Evolutionary conservation across 2,888 invertebrate genomes (phyloP), one percentile per base, ranked within the genome.

Genomic region (Ctenicera cuprea): DNA sequence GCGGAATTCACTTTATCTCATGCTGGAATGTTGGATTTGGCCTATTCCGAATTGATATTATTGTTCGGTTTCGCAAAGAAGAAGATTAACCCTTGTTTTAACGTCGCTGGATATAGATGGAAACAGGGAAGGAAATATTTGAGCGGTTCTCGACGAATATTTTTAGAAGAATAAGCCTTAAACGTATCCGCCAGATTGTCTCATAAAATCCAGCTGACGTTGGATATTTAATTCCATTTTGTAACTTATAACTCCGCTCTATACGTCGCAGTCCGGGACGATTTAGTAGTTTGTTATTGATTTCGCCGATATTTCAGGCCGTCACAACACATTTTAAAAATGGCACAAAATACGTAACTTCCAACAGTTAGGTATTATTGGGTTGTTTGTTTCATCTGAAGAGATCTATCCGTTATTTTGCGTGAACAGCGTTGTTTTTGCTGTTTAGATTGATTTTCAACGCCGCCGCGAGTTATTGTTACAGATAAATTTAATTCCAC

Each of bases 361-460:
- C 22, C 45, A 59, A 50, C 59, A 59, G 18, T 45, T 48, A 48
- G 16, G 61, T 12, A 50, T 69, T 54, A 57, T 52, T 61, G 66
- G 66, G 50, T 66, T 71, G 71, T 71, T 71, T 66, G 66, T 66
- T 66, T 59, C 61, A 66, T 45, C 54, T 59, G 50, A 48, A 66
- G 26, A 59, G 57, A 71, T 57, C 54, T 45, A 48, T 67, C 37
- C 54, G 65, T 63, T 70, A 70, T 69, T 68, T 61, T 62, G 61
- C 50, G 45, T 38, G 61, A 62, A 52, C 50, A 37, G 65, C 45
- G 48, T 57, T 71, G 64, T 65, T 64, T 65, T 71, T 71, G 45
- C 48, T 8, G 37, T 62, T 57, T 54, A 59, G 65, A 71, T 71
- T 66, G 71, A 71, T 71, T 71, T 71, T 48, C 22, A 66, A 57